Percentiles rank a stretch among this genome's conserved stretches.
Evolutionary conservation across 2,888 invertebrate species (phyloP).

Genomic region (Macrosoma leucophasiata): DNA sequence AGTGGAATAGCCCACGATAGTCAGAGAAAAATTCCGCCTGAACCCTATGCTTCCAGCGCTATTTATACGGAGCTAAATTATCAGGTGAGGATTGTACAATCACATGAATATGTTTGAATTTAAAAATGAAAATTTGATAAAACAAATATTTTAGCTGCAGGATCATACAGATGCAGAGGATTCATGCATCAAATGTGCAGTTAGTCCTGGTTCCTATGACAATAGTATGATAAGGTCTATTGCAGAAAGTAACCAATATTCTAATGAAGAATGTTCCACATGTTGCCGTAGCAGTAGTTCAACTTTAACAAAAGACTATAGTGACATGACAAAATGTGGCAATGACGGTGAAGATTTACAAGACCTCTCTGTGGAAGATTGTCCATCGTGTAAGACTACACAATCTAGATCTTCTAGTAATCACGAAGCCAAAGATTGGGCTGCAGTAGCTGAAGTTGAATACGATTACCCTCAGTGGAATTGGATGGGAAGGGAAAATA

Average conservation of each 20-base stretch:
- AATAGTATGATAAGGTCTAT: conserved; percentile 69
- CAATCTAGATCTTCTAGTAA: conserved; percentile 65
- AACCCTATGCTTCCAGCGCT: conserved; percentile 86
- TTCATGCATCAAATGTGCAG: conserved; percentile 71
- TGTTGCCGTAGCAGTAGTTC: conserved; percentile 67
- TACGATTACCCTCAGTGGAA: conserved; percentile 72
- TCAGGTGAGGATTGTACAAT: too few species aligned
- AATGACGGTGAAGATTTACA: conserved; percentile 56
- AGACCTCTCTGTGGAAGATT: conserved; percentile 64
- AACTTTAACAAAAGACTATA: conserved; percentile 66
- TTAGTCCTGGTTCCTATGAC: conserved; percentile 73
- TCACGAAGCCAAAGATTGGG: conserved; percentile 65
- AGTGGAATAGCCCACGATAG: conserved; percentile 55
- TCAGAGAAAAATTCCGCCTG: conserved; percentile 66
- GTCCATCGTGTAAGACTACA: conserved; percentile 65
- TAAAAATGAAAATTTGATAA: too few species aligned
- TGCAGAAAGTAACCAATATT: conserved; percentile 64
- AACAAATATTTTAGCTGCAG: conserved; percentile 45
- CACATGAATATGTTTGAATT: too few species aligned
- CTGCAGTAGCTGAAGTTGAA: conserved; percentile 58
- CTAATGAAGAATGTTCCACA: conserved; percentile 68
- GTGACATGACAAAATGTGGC: conserved; percentile 71
- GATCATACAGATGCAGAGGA: conserved; percentile 71
- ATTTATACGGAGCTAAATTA: conserved; percentile 70
- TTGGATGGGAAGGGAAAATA: conserved; percentile 65